phyloP scores from a whole-genome alignment of 1,140 invertebrate species.

The Atopsyche davidsoni region DNA sequence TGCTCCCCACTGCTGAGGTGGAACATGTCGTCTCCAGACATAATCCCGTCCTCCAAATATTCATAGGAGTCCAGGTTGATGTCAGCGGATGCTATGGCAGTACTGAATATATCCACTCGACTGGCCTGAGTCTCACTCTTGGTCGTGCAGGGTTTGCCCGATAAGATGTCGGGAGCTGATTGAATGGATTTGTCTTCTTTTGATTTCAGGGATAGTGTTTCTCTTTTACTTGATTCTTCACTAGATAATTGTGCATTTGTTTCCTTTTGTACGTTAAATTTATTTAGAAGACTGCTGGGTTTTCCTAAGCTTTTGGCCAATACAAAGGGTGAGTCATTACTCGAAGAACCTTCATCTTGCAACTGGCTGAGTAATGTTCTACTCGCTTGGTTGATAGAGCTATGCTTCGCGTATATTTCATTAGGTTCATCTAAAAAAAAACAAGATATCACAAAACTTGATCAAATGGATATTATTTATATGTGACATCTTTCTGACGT shows the following conservation, averaged over 20 bases:
- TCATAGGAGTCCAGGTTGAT: conserved; percentile 49
- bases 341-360: conserved; percentile 47
- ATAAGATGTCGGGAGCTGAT: conserved; percentile 25
- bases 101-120: conserved; percentile 47
- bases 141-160: conserved; percentile 30
- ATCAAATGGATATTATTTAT: too few relatives aligned
- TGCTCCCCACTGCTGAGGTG: conserved; percentile 29
- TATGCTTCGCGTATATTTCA: conserved; percentile 38
- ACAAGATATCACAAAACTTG: too few relatives aligned
- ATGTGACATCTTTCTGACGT: too few relatives aligned
- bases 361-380: conserved; percentile 44
- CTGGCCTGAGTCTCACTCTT: conserved; percentile 32
- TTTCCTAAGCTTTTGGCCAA: conserved; percentile 28
- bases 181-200: conserved; percentile 1
- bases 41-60: conserved; percentile 43
- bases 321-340: conserved; percentile 47
- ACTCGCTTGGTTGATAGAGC: conserved; percentile 38
- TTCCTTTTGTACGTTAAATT: conserved; percentile 15
- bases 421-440: conserved; percentile 39
- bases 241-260: background rate
- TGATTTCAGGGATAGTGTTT: conserved; percentile 10
- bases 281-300: background rate
- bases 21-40: conserved; percentile 44
- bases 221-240: background rate
- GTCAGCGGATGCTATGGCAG: conserved; percentile 43